A percentile compares a stretch with the other conserved stretches of the same genome.
phyloP scores from a whole-genome alignment of 2,113 vertebrate genomes.

The Serilophus lunatus region DNA sequence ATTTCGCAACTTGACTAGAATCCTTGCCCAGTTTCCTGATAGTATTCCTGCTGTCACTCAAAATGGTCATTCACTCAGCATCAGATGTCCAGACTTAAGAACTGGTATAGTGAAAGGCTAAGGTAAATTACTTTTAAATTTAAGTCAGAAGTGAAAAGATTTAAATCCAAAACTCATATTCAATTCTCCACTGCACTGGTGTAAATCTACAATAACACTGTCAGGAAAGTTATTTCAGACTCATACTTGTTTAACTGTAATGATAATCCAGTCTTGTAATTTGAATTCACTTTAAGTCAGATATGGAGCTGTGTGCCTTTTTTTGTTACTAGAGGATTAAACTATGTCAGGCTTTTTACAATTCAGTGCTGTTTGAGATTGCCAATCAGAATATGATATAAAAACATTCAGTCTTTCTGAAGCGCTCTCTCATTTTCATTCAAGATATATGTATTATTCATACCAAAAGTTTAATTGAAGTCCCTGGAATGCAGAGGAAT shows the following conservation, averaged over 20 bases:
- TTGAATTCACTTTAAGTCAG: background rate
- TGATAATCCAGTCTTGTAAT: background rate
- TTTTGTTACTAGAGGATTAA: background rate
- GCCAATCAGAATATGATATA: background rate
- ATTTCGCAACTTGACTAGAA: background rate
- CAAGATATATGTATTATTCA: background rate
- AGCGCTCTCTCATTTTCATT: background rate
- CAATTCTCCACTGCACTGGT: background rate
- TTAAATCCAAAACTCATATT: conserved; percentile 2
- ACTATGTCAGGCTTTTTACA: background rate
- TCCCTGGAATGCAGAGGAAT: background rate
- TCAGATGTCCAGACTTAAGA: background rate
- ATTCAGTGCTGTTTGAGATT: background rate
- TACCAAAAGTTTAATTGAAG: background rate
- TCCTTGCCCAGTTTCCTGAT: background rate
- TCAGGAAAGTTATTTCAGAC: background rate
- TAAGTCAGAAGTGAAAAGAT: background rate
- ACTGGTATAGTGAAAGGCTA: background rate
- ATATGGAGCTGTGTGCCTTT: background rate
- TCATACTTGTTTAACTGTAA: background rate
- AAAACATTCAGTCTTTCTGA: background rate
- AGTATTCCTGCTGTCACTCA: background rate
- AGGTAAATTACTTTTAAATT: background rate
- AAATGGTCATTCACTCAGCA: background rate
- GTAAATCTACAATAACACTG: background rate